Evolutionary conservation across 2,797 vertebrate genomes (phyloP), one percentile per base, ranked within the genome.

Genomic region (Trachurus trachurus): DNA sequence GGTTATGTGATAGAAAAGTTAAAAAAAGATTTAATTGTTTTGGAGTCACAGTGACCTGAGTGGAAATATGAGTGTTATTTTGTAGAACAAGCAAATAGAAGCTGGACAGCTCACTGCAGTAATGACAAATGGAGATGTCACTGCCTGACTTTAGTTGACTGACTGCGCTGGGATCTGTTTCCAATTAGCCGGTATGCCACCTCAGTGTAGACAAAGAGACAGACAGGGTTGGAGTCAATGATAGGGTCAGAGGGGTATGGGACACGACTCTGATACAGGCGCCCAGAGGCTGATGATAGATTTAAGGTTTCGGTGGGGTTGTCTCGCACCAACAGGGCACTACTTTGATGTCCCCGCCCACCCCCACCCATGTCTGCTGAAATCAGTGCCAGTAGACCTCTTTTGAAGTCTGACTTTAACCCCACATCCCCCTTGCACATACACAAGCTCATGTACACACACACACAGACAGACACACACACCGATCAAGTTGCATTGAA

Each of bases 311-410:
- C 29, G 21, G n/a, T 75, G 76, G 74, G 84, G 81, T 88, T 87
- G 85, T 83, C 80, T 78, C 42, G 74, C 78, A 90, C 63, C 82
- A 88, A 90, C 86, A 83, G 86, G 85, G 76, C 81, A 85, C 72
- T 26, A 78, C 94, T 96, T 96, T 96, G 93, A 96, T 94, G 90
- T 94, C 63, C 57, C 67, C 67, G 8, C 73, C 82, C 63, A 71
- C 85, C 89, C 87, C 85, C 81, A 74, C 76, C 66, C 78, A 61
- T 74, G 88, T 92, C 82, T 84, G 34, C 71, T 65, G 71, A 88
- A 93, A 93, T 93, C 80, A 86, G 84, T 92, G 89, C 91, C 88
- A 94, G 89, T 62, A 90, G 91, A 87, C 73, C 53, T 83, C 81
- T 81, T 93, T 93, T 94, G 88, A 95, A 91, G 90, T 84, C 64